These are phyloP conservation scores for Leptopilina boulardi DNA, from an alignment of 1,140 invertebrate genomes.

Conservation along the genomic window DNA sequence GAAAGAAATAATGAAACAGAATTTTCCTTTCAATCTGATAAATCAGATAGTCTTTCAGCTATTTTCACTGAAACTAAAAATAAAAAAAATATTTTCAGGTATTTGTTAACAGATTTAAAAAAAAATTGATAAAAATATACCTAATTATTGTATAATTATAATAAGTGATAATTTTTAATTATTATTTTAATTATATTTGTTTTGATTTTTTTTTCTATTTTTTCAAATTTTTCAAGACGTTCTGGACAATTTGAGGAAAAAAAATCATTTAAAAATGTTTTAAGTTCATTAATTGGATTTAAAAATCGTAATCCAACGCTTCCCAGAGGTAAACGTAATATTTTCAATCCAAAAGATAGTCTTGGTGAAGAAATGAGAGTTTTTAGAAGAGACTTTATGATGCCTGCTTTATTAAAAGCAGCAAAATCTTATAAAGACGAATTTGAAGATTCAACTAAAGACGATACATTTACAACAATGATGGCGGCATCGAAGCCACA, in stretches of 20 bases:
- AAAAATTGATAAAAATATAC: too few species aligned
- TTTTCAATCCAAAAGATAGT: slow-evolving; percentile 39
- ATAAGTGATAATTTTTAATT: not conserved
- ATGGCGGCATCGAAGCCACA: not conserved
- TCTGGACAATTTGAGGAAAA: not conserved
- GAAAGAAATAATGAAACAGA: not conserved
- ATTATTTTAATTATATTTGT: not conserved
- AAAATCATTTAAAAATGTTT: slow-evolving; percentile 43
- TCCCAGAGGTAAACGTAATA: slow-evolving; percentile 40
- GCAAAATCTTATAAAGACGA: not conserved
- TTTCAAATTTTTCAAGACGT: not conserved
- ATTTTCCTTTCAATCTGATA: not conserved
- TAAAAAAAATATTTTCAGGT: slow-evolving; percentile 15
- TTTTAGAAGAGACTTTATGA: slow-evolving; percentile 42
- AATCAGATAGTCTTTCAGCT: not conserved
- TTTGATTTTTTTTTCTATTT: not conserved
- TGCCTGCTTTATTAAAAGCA: slow-evolving; percentile 36
- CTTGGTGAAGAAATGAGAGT: slow-evolving; percentile 45
- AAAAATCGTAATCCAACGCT: not conserved
- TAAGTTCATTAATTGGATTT: slow-evolving; percentile 43
- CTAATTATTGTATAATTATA: too few species aligned
- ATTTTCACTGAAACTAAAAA: not conserved
- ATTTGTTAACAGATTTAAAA: too few species aligned
- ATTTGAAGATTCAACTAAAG: slow-evolving; percentile 2
- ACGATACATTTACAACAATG: not conserved